These are phyloP conservation scores for Ischnus inquisitorius DNA, from an alignment of 2,888 invertebrate genomes.

Conservation along the genomic window DNA sequence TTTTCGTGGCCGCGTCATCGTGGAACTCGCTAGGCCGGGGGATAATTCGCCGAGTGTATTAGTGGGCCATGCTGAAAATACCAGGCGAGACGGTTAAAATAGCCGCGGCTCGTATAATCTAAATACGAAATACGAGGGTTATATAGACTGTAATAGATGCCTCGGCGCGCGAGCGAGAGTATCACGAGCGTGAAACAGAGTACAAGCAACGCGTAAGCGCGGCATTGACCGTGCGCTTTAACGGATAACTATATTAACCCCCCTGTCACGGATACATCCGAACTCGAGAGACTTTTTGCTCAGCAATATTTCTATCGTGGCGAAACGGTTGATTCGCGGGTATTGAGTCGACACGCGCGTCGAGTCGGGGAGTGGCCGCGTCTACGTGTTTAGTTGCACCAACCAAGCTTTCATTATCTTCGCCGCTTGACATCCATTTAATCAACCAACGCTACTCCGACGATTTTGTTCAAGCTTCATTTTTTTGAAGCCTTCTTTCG, in stretches of 20 bases:
- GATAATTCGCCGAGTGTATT: conserved; percentile 76
- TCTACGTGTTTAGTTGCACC: neutral
- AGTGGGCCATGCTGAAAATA: conserved; percentile 79
- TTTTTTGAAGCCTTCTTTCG: conserved; percentile 7
- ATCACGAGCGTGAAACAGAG: conserved; percentile 18
- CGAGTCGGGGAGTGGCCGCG: conserved; percentile 32
- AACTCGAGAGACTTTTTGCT: neutral
- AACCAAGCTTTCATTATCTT: conserved; percentile 7
- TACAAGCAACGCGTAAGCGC: conserved; percentile 34
- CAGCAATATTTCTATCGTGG: conserved; percentile 1
- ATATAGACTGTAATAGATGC: conserved; percentile 25
- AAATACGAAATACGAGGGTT: conserved; percentile 49
- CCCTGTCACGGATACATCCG: neutral
- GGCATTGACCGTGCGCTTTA: conserved; percentile 65
- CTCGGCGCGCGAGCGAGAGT: neutral
- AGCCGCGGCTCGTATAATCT: conserved; percentile 46
- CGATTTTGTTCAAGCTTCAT: conserved; percentile 31
- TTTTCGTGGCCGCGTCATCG: conserved; percentile 71
- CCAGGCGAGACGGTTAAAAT: conserved; percentile 71
- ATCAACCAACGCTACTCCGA: conserved; percentile 59
- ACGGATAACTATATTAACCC: conserved; percentile 16
- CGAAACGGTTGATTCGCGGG: neutral
- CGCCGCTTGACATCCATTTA: conserved; percentile 61
- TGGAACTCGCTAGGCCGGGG: conserved; percentile 37
- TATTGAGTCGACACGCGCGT: conserved; percentile 30